phyloP scores from a whole-genome alignment of 2,797 vertebrate genomes.

The Gymnoscopelus microlampas region DNA sequence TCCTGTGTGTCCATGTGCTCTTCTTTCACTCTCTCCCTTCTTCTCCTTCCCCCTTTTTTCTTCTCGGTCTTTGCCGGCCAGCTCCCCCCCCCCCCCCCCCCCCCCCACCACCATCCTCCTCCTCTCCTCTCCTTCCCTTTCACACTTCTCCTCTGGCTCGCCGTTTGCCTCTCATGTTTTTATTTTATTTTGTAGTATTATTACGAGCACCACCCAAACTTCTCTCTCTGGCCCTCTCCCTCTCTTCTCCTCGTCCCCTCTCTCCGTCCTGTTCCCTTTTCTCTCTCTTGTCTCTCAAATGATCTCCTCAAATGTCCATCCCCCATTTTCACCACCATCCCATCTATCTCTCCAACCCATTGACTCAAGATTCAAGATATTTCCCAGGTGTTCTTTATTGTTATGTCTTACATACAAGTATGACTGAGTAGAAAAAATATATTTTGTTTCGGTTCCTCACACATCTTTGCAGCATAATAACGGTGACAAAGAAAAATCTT shows the following conservation, averaged over 20 bases:
- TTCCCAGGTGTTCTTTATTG: too few relatives aligned
- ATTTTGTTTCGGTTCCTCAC: too few relatives aligned
- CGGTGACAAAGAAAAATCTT: too few relatives aligned
- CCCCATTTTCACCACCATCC: slow-evolving; percentile 10
- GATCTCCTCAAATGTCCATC: slow-evolving; percentile 51
- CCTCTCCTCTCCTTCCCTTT: slow-evolving; percentile 49
- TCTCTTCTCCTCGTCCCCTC: slow-evolving; percentile 41
- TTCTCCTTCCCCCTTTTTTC: neutral
- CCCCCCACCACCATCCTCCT: slow-evolving; percentile 22
- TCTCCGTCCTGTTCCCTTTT: slow-evolving; percentile 18
- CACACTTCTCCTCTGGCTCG: slow-evolving; percentile 68
- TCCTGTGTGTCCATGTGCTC: slow-evolving; percentile 71
- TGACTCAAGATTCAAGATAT: too few relatives aligned
- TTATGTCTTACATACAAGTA: too few relatives aligned
- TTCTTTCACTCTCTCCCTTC: slow-evolving; percentile 10
- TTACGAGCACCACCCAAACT: slow-evolving; percentile 14
- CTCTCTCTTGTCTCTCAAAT: slow-evolving; percentile 57
- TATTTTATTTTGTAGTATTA: neutral
- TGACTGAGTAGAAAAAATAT: too few relatives aligned
- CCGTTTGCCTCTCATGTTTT: neutral
- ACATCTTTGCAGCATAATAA: too few relatives aligned
- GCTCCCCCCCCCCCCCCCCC: slow-evolving; percentile 19
- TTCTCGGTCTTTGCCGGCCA: slow-evolving; percentile 44
- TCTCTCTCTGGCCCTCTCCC: slow-evolving; percentile 51
- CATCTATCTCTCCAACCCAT: too few relatives aligned